Evolutionary conservation across 2,113 vertebrate species (phyloP).

Genomic region (Macquaria australasica): DNA sequence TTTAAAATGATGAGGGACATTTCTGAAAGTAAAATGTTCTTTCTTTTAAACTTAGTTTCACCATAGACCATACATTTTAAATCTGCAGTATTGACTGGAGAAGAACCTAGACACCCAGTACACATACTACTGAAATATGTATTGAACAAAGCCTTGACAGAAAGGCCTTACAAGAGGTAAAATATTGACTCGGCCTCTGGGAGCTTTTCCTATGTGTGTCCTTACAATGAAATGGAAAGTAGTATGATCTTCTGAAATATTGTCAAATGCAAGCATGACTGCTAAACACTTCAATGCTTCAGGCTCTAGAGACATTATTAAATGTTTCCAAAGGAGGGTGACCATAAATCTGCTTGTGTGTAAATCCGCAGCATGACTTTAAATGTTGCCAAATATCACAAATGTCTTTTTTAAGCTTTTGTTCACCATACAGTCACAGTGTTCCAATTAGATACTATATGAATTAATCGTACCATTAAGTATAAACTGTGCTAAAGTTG

Average conservation of each 20-base stretch:
- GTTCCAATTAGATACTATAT: not conserved
- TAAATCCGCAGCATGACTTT: slow-evolving; percentile 30
- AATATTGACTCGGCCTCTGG: slow-evolving; percentile 44
- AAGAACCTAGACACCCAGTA: slow-evolving; percentile 7
- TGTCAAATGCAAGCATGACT: slow-evolving; percentile 28
- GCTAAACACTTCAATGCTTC: slow-evolving; percentile 41
- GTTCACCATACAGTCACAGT: not conserved
- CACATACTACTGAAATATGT: slow-evolving; percentile 35
- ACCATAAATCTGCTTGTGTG: slow-evolving; percentile 46
- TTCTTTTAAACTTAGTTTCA: slow-evolving; percentile 27
- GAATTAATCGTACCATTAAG: not conserved
- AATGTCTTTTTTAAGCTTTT: slow-evolving; percentile 18
- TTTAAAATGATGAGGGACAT: slow-evolving; percentile 29
- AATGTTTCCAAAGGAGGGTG: slow-evolving; percentile 23
- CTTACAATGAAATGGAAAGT: slow-evolving; percentile 44
- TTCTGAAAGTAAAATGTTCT: slow-evolving; percentile 27
- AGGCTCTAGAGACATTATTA: slow-evolving; percentile 43
- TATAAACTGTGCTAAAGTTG: not conserved
- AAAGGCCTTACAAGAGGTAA: slow-evolving; percentile 41
- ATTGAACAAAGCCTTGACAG: slow-evolving; percentile 41
- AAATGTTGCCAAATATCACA: slow-evolving; percentile 31
- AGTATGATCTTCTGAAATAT: slow-evolving; percentile 37
- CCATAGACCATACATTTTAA: slow-evolving; percentile 2
- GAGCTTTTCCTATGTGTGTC: slow-evolving; percentile 38
- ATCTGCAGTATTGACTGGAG: slow-evolving; percentile 6